A percentile compares a stretch with the other conserved stretches of the same genome.
These are phyloP conservation scores for Cryptocheilus praepositus DNA, from an alignment of 2,888 invertebrate species.

Conservation along the genomic window DNA sequence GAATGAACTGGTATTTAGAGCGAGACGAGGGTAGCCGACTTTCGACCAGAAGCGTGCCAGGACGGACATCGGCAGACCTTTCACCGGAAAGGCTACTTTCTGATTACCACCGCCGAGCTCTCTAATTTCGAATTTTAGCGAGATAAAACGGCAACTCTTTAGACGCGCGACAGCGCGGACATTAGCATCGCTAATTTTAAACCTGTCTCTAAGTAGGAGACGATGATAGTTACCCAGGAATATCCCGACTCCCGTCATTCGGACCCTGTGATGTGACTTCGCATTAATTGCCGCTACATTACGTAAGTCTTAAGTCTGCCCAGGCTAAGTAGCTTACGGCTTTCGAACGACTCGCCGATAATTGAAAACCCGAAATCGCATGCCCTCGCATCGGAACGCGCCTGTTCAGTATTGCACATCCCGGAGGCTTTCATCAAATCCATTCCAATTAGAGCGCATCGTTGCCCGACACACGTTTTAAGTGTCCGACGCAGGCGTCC, in stretches of 20 bases:
- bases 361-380: neutral
- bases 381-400: neutral
- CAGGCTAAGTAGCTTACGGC: conserved; percentile 36
- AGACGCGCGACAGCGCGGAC: conserved; percentile 29
- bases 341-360: conserved; percentile 8
- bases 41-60: conserved; percentile 4
- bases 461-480: neutral
- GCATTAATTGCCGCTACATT: conserved; percentile 60
- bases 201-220: conserved; percentile 33
- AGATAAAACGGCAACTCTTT: conserved; percentile 32
- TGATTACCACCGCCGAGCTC: neutral
- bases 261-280: conserved; percentile 55
- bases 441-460: too few species aligned
- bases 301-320: conserved; percentile 57
- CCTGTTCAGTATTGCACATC: neutral
- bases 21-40: neutral
- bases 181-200: conserved; percentile 49
- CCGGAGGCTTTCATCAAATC: neutral
- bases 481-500: conserved; percentile 2
- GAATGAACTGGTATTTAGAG: neutral
- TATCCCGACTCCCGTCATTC: conserved; percentile 40
- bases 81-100: neutral
- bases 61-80: too few species aligned
- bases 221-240: conserved; percentile 42
- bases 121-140: conserved; percentile 26